Conservation (phyloP, 2,888 invertebrate species). For the Drosophila nr. medialis region DNA sequence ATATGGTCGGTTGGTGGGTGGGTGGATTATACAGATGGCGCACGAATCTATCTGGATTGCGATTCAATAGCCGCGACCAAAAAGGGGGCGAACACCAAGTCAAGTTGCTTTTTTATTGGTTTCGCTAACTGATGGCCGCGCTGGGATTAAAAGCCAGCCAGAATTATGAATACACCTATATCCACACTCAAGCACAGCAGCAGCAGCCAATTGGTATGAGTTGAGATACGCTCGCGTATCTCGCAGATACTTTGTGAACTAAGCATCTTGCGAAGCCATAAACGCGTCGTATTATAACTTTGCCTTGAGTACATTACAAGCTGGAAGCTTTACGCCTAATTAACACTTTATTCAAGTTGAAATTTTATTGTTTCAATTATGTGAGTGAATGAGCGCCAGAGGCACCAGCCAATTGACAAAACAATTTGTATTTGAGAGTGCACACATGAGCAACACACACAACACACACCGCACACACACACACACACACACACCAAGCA, state of each 20-base stretch:
- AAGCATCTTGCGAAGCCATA: conserved; percentile 70
- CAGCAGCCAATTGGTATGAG: not conserved
- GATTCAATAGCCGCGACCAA: conserved; percentile 63
- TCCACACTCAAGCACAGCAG: not conserved
- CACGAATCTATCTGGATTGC: conserved; percentile 58
- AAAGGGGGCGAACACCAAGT: conserved; percentile 39
- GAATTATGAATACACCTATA: conserved; percentile 36
- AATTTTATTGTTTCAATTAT: conserved; percentile 77
- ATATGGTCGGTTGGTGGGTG: conserved; percentile 82
- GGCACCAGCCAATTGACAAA: conserved; percentile 55
- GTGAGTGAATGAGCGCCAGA: conserved; percentile 51
- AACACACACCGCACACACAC: conserved; percentile 8
- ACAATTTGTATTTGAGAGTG: conserved; percentile 55
- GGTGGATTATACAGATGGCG: conserved; percentile 81
- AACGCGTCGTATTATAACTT: conserved; percentile 70
- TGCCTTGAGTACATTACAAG: conserved; percentile 55
- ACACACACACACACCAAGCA: conserved; percentile 24
- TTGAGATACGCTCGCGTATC: conserved; percentile 37
- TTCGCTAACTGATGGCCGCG: conserved; percentile 54
- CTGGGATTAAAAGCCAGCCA: conserved; percentile 43
- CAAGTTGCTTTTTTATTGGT: conserved; percentile 73
- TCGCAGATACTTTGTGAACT: conserved; percentile 59
- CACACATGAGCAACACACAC: conserved; percentile 16
- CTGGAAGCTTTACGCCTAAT: conserved; percentile 72
- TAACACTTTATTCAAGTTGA: conserved; percentile 72